A percentile compares a stretch with the other conserved stretches of the same genome.
These are phyloP conservation scores for Apis florea DNA, from an alignment of 1,140 invertebrate species.

Conservation along the genomic window DNA sequence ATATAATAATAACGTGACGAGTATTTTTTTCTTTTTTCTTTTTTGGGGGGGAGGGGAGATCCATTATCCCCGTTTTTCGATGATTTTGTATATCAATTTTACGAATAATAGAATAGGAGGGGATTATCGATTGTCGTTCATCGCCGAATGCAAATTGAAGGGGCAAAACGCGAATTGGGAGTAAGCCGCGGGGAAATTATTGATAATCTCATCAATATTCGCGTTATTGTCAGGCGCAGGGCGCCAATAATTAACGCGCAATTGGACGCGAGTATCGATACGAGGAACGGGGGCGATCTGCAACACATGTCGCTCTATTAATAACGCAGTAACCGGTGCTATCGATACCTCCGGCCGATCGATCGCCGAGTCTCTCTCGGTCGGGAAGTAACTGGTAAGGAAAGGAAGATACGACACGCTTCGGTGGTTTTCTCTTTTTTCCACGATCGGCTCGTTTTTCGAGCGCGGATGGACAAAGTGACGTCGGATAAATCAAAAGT, in stretches of 20 bases:
- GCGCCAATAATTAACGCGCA: conserved; percentile 74
- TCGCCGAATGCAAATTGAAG: conserved; percentile 15
- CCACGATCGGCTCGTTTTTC: too few relatives aligned
- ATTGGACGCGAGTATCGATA: conserved; percentile 73
- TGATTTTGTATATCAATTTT: too few relatives aligned
- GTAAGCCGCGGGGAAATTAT: conserved; percentile 71
- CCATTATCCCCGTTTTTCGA: too few relatives aligned
- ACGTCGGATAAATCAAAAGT: conserved; percentile 81
- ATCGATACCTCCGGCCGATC: conserved; percentile 67
- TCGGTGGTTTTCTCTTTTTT: too few relatives aligned
- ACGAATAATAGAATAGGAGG: not conserved
- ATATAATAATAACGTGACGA: too few relatives aligned
- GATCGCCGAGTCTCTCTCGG: too few relatives aligned
- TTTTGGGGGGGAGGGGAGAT: too few relatives aligned
- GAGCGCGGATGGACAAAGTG: too few relatives aligned
- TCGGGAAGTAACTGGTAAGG: too few relatives aligned
- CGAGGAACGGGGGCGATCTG: conserved; percentile 59
- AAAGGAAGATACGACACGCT: too few relatives aligned
- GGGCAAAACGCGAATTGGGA: conserved; percentile 39
- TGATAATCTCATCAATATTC: conserved; percentile 78
- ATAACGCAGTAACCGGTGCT: conserved; percentile 64
- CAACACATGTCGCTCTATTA: conserved; percentile 68
- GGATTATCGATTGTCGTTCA: conserved; percentile 6
- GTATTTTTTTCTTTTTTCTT: too few relatives aligned
- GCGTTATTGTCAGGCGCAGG: conserved; percentile 70